Evolutionary conservation across 2,888 invertebrate genomes (phyloP).

Genomic region (Microdon myrmicae): DNA sequence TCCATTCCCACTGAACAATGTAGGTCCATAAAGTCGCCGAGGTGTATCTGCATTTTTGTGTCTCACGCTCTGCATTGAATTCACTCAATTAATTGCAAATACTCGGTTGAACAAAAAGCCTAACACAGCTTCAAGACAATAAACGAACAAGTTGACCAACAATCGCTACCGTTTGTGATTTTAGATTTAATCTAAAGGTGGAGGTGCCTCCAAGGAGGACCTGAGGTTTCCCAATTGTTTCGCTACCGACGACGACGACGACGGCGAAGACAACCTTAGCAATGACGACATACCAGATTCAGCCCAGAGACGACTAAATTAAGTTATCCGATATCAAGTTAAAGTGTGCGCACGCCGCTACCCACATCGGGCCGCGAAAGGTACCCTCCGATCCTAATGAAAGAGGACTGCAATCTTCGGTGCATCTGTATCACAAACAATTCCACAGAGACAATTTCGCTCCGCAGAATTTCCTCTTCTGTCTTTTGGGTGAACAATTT

Average conservation of each 20-base stretch:
- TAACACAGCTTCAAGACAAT: conserved; percentile 31
- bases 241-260: background rate
- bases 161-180: conserved; percentile 47
- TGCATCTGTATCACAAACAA: conserved; percentile 39
- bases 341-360: conserved; percentile 30
- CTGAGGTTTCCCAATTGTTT: conserved; percentile 17
- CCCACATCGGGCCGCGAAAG: no score
- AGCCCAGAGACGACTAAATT: conserved; percentile 50
- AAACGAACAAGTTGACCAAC: conserved; percentile 46
- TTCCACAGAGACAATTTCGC: conserved; percentile 32
- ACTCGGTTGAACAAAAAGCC: conserved; percentile 18
- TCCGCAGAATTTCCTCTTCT: conserved; percentile 5
- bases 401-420: conserved; percentile 34
- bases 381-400: conserved; percentile 37
- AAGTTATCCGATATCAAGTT: conserved; percentile 53
- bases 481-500: no score
- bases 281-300: conserved; percentile 6
- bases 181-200: conserved; percentile 37
- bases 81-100: conserved; percentile 45
- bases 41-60: conserved; percentile 10
- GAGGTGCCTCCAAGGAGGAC: conserved; percentile 10
- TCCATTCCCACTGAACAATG: conserved; percentile 24
- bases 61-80: conserved; percentile 43
- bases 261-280: conserved; percentile 9
- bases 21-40: conserved; percentile 3